phyloP scores from a whole-genome alignment of 2,113 vertebrate species.

The Apteryx owenii region DNA sequence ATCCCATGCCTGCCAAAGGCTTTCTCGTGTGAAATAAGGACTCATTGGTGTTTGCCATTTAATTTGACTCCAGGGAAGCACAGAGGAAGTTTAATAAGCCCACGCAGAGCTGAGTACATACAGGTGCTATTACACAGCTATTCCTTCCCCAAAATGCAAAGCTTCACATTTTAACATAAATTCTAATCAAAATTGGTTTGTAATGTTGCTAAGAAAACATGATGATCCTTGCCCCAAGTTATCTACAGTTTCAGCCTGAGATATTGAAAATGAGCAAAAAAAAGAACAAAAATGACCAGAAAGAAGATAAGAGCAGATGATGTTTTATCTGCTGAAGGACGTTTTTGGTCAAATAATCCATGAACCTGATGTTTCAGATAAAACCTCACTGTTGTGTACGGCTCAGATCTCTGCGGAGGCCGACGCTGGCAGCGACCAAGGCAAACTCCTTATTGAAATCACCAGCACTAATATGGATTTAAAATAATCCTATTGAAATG shows the following conservation, averaged over 20 bases:
- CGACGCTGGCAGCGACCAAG: background rate
- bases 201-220: background rate
- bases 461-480: background rate
- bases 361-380: background rate
- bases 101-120: background rate
- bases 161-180: background rate
- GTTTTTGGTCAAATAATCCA: background rate
- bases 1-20: background rate
- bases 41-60: constrained; percentile 16
- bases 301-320: background rate
- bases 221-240: background rate
- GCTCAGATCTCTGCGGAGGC: background rate
- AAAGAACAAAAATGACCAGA: background rate
- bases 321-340: background rate
- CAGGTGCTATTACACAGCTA: background rate
- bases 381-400: rapidly evolving
- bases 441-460: background rate
- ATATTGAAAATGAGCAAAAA: background rate
- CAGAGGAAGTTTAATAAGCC: constrained; percentile 43
- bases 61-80: constrained; percentile 48
- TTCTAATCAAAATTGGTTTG: background rate
- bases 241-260: background rate
- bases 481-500: background rate
- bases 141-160: background rate
- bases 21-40: constrained; percentile 4